Base-by-base conservation (phyloP, 2,113 vertebrate genomes). In the Synchiropus splendidus region DNA sequence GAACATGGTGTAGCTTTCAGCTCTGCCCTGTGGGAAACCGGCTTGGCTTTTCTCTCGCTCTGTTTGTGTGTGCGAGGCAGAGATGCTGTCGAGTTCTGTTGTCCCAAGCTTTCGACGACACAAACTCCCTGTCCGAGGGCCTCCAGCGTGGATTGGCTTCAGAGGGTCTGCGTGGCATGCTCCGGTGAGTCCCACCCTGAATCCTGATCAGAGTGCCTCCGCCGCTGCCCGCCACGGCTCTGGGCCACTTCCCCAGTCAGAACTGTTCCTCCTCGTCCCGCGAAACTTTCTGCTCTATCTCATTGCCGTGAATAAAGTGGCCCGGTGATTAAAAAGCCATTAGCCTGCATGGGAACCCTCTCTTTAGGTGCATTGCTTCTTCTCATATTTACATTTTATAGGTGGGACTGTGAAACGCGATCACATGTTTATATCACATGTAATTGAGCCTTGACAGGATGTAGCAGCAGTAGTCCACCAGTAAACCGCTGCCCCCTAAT, bases 1-100 rank as follows among this genome's bases (percentile, higher is more conserved):
- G 77, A 80, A 81, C 78, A 81, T 78, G 78, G 73, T 81, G 78
- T 78, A 77, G 78, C 76, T 80, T 78, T 81, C 81, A 81, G 78
- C 71, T 67, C 69, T 70, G 64, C 78, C 78, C 77, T 80, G 78
- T 80, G 81, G 81, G 81, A 81, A 78, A 78, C 70, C 64, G 65
- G 72, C 40, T 61, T 67, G 67, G 62, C 68, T 74, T 74, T 83
- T 80, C 76, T 73, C 69, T 72, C 14, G 37, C 49, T 64, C 51
- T 50, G 56, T 66, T 36, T 58, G 1, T 57, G 49, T 42, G 48
- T 70, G 67, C 64, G 47, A 63, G 48, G 64, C 57, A 47, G 38
- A 48, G 46, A 66, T 68, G 70, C 50, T 61, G 63, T 70, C 37
- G 48, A 57, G 65, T 53, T 67, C 53, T 56, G 72, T 62, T 69